Evolutionary conservation across 1,140 invertebrate species (phyloP), one percentile per base, ranked within the genome.

Genomic region (Drosophila arawakana): DNA sequence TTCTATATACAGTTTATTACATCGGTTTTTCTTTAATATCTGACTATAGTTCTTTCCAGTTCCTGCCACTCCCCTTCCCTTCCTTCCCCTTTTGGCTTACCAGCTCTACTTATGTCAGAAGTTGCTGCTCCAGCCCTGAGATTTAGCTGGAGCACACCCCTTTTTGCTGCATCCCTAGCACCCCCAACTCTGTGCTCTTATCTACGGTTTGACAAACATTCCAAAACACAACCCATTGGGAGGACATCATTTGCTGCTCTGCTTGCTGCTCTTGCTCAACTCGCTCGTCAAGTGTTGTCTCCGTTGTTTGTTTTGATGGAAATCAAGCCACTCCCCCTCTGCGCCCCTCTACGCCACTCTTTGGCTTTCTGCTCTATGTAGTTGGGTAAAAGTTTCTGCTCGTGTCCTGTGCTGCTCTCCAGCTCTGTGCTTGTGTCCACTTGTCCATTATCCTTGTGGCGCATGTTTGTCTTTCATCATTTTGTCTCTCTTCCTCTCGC

Each of bases 401-500:
- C 39, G 61, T 43, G 44, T 54, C 43, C 39, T 57, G 49, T 70
- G 41, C 44, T 60, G 30, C n/a, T 39, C 18, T 35, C 6, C 10
- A 34, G 10, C 13, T 62, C 34, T 47, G 44, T 47, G 0, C 15
- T 3, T 2, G 15, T 30, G 49, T 62, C 67, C 60, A 21, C 68
- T 50, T 89, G 85, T 74, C 78, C 80, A 71, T 78, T 89, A 81
- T 90, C 75, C 85, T 81, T 73, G 79, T 83, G 89, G 81, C 84
- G 84, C 90, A 89, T 91, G 89, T 90, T 91, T 91, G 90, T 86
- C 89, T 91, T 91, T 91, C 89, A 89, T 91, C 89, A 89, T 91
- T 57, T 55, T 60, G 18, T 55, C 34, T 37, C 6, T 43, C 18
- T 52, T 35, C 30, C 60, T 43, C 61, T 50, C 35, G 37, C 18